Base-by-base conservation (phyloP, 2,113 vertebrate genomes). In the Scomber colias region DNA sequence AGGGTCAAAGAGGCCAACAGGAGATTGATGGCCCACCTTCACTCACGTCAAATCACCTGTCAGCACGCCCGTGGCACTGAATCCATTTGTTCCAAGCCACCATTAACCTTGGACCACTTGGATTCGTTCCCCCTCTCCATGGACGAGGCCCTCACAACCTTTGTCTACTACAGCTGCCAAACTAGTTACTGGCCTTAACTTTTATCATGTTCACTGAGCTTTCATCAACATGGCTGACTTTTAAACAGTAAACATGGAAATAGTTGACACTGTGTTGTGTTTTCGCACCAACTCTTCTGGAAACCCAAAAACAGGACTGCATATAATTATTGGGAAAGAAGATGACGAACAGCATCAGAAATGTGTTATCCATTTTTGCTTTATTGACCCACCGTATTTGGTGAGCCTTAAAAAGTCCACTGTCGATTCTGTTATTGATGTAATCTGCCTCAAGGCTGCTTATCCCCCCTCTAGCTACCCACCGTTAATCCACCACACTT, bases 31-130 rank as follows among this genome's bases (percentile, higher is more conserved):
- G 92, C 82, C 89, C 89, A 82, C 84, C 91, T 90, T 92, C 89
- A 78, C 82, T 87, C 86, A 87, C 94, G 93, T 95, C 93, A 95
- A 93, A 95, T 95, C 94, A 95, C 95, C 94, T 92, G 93, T 94
- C 93, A 93, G 90, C 84, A 79, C 78, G 66, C 88, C 91, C 87
- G 87, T 94, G 93, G 93, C 92, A 94, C 88, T 87, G 91, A 93
- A 95, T 95, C 87, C 89, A 92, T 95, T 93, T 93, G 92, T 93
- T 94, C 82, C 87, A 59, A 89, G 89, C 90, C 82, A 93, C 92
- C 91, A 95, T 95, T 95, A 95, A 95, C 95, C 95, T 95, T 95
- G 93, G 92, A 93, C 92, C 93, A 92, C 85, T 92, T 93, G 90
- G 90, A 94, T 94, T 93, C 91, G 82, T 94, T 92, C 90, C 87